Base-by-base conservation (phyloP, 2,797 vertebrate genomes). In the Acipenser transmontanus region DNA sequence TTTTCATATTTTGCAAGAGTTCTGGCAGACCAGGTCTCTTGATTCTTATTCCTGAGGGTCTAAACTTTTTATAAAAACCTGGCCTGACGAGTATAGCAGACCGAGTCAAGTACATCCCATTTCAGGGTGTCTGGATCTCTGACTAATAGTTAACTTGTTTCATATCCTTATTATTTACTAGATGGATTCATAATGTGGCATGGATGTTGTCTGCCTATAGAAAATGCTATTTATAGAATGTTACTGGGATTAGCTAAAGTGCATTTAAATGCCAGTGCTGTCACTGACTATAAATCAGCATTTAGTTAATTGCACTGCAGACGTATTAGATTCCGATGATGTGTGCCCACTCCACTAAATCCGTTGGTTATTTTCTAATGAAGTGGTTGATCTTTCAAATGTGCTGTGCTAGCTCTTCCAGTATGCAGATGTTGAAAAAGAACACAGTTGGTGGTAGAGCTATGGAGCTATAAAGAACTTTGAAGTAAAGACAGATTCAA, bases 321-420 rank as follows among this genome's bases (percentile, higher is more conserved):
- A 54, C 52, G 7, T 54, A 9, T n/a, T 9, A n/a, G 52, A 54
- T 54, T 54, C 8, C 52, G 2, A 54, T 54, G n/a, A 54, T 54
- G 52, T 54, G 52, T 9, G 52, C n/a, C 52, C 34, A 34, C 34
- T 54, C n/a, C 4, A n/a, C 52, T 54, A 54, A 54, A n/a, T 54
- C 52, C 6, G 7, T 54, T 54, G n/a, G n/a, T 9, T 54, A 6
- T 9, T 54, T 54, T 54, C 52, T 9, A 54, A 54, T 54, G 5
- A 54, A 54, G 52, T 54, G 52, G 52, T n/a, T 54, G 9, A 54
- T 54, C n/a, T 54, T 54, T 54, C 52, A 54, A n/a, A 54, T n/a
- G n/a, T 54, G 52, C n/a, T 54, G 9, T 54, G 52, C 1, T 54
- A 6, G 52, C 52, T 6, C n/a, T 54, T 54, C 52, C 52, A 54